Base-by-base conservation (phyloP, 2,797 vertebrate species). In the Bradypodion ventrale region DNA sequence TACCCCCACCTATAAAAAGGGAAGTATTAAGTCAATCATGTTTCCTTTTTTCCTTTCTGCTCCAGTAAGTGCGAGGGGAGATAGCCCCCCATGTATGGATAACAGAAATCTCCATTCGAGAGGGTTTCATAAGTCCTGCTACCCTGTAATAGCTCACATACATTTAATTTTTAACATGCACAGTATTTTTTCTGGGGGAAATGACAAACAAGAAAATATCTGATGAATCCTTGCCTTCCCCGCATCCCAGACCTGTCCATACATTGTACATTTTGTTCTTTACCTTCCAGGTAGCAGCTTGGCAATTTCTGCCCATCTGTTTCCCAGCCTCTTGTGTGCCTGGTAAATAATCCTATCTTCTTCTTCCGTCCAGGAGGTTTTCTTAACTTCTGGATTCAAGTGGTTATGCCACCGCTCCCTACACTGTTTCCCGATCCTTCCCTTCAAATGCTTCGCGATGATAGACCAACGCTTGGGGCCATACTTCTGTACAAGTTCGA, bases 331-430 rank as follows among this genome's bases (percentile, higher is more conserved):
- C 95, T 99, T 99, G 85, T 99, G 99, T 56, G 99, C 99, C 94
- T 99, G 98, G 96, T 99, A 99, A 96, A 99, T 99, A 95, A 99
- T 98, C 90, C 98, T 96, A 95, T 99, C 99, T 95, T 99, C 99
- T 94, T 99, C 98, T 95, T 99, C 98, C 5, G 99, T 99, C 99
- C 99, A 99, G 80, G 98, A 99, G 37, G 99, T 99, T 97, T 99
- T 99, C 96, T 99, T 99, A 93, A 99, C 99, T 97, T 99, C 99
- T 59, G 99, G 99, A 96, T 99, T 99, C 94, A 99, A 96, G 94
- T 99, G 99, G 95, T 99, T 99, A 96, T 99, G 99, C 99, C 99
- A 99, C 93, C 99, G 97, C 95, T 99, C 99, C 59, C 98, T 97
- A 95, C 99, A 99, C 95, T 99, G 99, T 92, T 99, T 99, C 89